These are phyloP conservation scores for Julus scandinavius DNA, from an alignment of 2,888 invertebrate genomes.

Conservation along the genomic window DNA sequence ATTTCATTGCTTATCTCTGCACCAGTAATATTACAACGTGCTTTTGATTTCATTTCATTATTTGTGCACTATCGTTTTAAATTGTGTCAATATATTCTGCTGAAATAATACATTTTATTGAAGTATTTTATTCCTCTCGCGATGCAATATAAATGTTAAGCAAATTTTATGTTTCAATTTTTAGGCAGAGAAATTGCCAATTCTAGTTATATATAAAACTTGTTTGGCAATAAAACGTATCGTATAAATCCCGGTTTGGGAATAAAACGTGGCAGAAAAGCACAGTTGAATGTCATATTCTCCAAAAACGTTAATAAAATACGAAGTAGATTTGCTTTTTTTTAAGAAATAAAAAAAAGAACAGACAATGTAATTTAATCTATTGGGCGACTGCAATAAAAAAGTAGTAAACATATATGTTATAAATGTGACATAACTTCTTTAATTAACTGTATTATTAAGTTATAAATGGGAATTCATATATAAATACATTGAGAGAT, in stretches of 20 bases:
- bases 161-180: conserved; percentile 39
- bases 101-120: conserved; percentile 15
- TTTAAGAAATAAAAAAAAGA: background rate
- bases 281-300: background rate
- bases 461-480: too few relatives aligned
- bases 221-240: conserved; percentile 17
- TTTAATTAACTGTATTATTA: too few relatives aligned
- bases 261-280: conserved; percentile 4
- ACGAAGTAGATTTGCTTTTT: background rate
- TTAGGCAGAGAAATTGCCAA: conserved; percentile 8
- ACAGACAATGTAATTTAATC: background rate
- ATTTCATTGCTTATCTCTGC: background rate
- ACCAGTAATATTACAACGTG: background rate
- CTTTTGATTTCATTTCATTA: background rate
- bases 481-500: too few relatives aligned
- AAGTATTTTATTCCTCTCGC: background rate
- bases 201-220: conserved; percentile 28
- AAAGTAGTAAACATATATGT: too few relatives aligned
- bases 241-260: background rate
- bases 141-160: background rate
- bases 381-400: too few relatives aligned
- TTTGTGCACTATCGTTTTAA: background rate
- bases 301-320: background rate
- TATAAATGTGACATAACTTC: too few relatives aligned
- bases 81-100: background rate